Base-by-base conservation (phyloP, 2,113 vertebrate species). In the Pungitius pungitius region DNA sequence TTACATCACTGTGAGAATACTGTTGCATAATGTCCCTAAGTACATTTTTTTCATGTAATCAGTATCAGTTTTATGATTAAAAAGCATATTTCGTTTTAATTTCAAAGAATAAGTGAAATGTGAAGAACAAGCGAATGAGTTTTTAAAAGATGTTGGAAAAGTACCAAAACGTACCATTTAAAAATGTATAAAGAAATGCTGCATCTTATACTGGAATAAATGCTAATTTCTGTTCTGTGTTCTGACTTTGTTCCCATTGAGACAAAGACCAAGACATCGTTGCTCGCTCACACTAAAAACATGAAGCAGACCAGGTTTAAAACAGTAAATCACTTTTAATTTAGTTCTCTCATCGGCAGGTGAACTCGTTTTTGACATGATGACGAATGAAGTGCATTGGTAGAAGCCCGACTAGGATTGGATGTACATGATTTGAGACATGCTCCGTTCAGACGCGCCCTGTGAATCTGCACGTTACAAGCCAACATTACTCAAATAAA, bases 241-340 rank as follows among this genome's bases (percentile, higher is more conserved):
- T n/a, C n/a, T n/a, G n/a, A n/a, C n/a, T n/a, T n/a, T n/a, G n/a
- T n/a, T n/a, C n/a, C n/a, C n/a, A n/a, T n/a, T n/a, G n/a, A n/a
- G n/a, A n/a, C n/a, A n/a, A n/a, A n/a, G n/a, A n/a, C n/a, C n/a
- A n/a, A n/a, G n/a, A n/a, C n/a, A n/a, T n/a, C n/a, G n/a, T n/a
- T n/a, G n/a, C n/a, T n/a, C n/a, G n/a, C n/a, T n/a, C n/a, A 49
- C 22, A 20, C 30, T 58, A 0, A 54, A 58, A 30, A 59, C 22
- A 56, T 27, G 3, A 72, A 17, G 20, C 22, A 64, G 59, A 71
- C 22, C 6, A 24, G 39, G 51, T 84, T 92, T 90, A 93, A 93
- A 93, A 93, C 90, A 94, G 91, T 92, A 93, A 92, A 90, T 92
- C 87, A 91, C 75, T 91, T 91, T 92, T 93, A 92, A 93, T 94